Evolutionary conservation across 2,888 invertebrate genomes (phyloP), one percentile per base, ranked within the genome.

Genomic region (Drosophila subsilvestris): DNA sequence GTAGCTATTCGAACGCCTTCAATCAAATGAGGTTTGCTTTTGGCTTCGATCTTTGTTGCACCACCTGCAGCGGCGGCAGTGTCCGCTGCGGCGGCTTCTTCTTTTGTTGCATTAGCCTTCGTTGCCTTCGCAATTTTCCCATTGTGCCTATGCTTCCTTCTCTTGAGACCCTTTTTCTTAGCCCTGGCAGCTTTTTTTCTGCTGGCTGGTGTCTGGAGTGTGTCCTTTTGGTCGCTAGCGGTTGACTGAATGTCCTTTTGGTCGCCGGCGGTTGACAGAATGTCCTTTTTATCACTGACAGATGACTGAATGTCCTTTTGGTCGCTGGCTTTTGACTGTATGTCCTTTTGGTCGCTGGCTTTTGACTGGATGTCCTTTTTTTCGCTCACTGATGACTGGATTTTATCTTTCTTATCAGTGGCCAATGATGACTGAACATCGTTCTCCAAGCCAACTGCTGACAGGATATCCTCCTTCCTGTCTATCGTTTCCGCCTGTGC

Each of bases 61-160:
- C 14, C 37, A 37, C 5, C 37, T 7, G 1, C n/a, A 37, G n/a
- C 37, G 37, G 37, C 6, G 6, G 6, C 10, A 32, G 32, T 12
- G 12, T 9, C 4, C 1, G 12, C 10, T 3, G 29, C 3, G 3
- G 10, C 37, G 6, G 6, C 37, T 14, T 14, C 37, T n/a, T 37
- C 37, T 37, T 37, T 37, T 37, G 37, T 7, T 37, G 14, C 7
- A n/a, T 14, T 7, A n/a, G 14, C 37, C n/a, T n/a, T n/a, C n/a
- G 37, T 61, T 8, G 32, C 63, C 22, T 75, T 67, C 44, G 55
- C 59, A 18, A 54, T 63, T 45, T 86, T 88, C 25, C 80, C 88
- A 60, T 80, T 80, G n/a, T 63, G 54, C 57, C 63, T 72, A 0
- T 22, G 18, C 20, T 42, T 45, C 49, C 50, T 22, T 8, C 8